Evolutionary conservation across 2,113 vertebrate species (phyloP), one percentile per base, ranked within the genome.

Genomic region (Lepisosteus oculatus): DNA sequence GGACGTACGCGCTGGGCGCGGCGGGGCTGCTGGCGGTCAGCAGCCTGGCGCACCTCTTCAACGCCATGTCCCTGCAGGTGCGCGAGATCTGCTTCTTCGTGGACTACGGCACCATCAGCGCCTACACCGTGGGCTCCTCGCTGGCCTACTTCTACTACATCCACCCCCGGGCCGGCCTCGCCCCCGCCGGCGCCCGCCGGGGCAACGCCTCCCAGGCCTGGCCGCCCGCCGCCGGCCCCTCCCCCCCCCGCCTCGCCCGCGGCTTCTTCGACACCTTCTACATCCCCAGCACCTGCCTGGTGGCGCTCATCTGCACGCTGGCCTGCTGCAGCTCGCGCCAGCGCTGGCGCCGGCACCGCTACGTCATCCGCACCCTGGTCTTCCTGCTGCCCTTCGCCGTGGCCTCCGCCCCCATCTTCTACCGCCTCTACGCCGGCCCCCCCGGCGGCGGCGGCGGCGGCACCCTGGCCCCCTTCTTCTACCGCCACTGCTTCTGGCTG

Each of bases 1-100:
- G 91, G 90, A 92, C 72, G 79, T 93, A 93, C 82, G 90, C 80
- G n/a, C 80, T 90, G 0, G 92, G 92, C 6, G 92, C 92, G 56
- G 85, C 87, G 61, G 87, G 84, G 61, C 84, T 93, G 61, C 80
- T 93, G 5, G 84, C 89, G 80, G 90, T 87, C 0, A 93, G 92
- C 85, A 92, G 91, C 81, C 72, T 91, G 90, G 92, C 92, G 4
- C 92, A 93, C 73, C 87, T 93, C 61, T 86, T 93, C 6, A 93
- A 91, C 81, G 91, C 90, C 0, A 92, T 93, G 91, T 93, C 92
- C 0, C 79, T 93, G 59, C 83, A 89, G 13, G 81, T 92, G 0
- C 72, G 92, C 2, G 92, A 93, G 74, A 86, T 92, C 42, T 93
- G 92, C 78, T 93, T 93, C 73, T 92, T 91, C 6, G 85, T 92